Base-by-base conservation (phyloP, 1,140 invertebrate species). In the Eupeodes corollae region DNA sequence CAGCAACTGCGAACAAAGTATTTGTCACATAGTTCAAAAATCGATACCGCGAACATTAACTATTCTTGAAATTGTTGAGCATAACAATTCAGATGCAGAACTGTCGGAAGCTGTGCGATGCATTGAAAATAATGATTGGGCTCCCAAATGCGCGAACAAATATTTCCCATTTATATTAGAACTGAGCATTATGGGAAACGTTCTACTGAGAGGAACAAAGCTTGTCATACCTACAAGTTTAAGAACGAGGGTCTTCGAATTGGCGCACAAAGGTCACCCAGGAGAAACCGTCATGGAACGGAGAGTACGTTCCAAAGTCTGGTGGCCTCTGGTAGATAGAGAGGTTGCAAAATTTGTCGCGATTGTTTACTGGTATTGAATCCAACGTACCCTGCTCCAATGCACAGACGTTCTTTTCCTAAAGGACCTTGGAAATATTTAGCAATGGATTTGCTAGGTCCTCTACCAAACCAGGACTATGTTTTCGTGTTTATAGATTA, bases 281-380 rank as follows among this genome's bases (percentile, higher is more conserved):
- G 73, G 74, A 6, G 67, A 74, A 6, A 58, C 63, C 1, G 61
- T 56, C 8, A 78, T 76, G 70, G 78, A 78, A 55, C 47, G 54
- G 2, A 40, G 74, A n/a, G 64, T 75, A 6, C 34, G 72, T 15
- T 58, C 50, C n/a, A 70, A 75, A 56, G 57, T 74, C 6, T 76
- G 69, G 67, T 77, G 70, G 71, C 59, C 58, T n/a, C 55, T 52
- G 11, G 62, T 76, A 0, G 68, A 77, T 48, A 52, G 51, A 40
- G 61, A 73, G 9, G 59, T 59, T 11, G 66, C 70, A 57, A 53
- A 50, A n/a, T 50, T 53, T 16, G 73, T 53, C 47, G 52, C 6
- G 50, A 52, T 11, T 75, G 73, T 32, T 49, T 53, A 37, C 14
- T 63, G 30, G 59, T 63, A 21, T 47, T 54, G 6, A n/a, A 39